Percentiles rank a stretch among this genome's conserved stretches.
Conservation (phyloP, 2,888 invertebrate genomes). For the Rhogogaster chlorosoma region DNA sequence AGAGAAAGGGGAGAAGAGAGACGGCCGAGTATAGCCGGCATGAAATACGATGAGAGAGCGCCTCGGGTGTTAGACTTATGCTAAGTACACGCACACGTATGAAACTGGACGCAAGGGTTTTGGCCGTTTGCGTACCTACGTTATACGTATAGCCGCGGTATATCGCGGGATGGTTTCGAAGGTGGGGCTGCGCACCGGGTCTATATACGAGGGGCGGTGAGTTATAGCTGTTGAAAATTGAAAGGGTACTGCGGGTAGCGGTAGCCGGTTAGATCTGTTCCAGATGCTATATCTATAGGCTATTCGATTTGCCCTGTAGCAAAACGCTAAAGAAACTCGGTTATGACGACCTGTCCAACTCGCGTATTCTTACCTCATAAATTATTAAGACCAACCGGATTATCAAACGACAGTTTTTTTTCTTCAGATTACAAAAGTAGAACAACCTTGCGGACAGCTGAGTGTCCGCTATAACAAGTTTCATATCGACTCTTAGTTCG, state of each 20-base stretch:
- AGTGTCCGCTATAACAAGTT: background rate
- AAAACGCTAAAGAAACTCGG: constrained; percentile 10
- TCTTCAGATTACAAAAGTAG: background rate
- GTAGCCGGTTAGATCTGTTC: constrained; percentile 48
- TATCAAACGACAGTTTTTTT: background rate
- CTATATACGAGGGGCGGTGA: constrained; percentile 35
- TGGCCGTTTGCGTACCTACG: constrained; percentile 1
- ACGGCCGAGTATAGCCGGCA: background rate
- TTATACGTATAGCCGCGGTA: background rate
- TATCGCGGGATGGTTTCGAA: constrained; percentile 33
- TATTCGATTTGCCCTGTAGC: constrained; percentile 40
- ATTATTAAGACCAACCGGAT: background rate
- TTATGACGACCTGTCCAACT: constrained; percentile 22
- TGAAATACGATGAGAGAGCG: constrained; percentile 75
- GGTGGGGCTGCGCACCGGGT: constrained; percentile 19
- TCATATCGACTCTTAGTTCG: background rate
- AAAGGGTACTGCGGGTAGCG: constrained; percentile 46
- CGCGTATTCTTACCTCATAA: background rate
- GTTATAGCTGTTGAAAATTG: constrained; percentile 50
- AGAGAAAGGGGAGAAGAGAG: constrained; percentile 1
- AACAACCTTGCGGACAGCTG: background rate
- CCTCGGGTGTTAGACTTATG: constrained; percentile 75
- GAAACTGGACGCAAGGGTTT: constrained; percentile 31
- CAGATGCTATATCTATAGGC: constrained; percentile 26
- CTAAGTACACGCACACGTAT: constrained; percentile 72